phyloP scores from a whole-genome alignment of 1,140 invertebrate species.

The Zaprionus ghesquierei region DNA sequence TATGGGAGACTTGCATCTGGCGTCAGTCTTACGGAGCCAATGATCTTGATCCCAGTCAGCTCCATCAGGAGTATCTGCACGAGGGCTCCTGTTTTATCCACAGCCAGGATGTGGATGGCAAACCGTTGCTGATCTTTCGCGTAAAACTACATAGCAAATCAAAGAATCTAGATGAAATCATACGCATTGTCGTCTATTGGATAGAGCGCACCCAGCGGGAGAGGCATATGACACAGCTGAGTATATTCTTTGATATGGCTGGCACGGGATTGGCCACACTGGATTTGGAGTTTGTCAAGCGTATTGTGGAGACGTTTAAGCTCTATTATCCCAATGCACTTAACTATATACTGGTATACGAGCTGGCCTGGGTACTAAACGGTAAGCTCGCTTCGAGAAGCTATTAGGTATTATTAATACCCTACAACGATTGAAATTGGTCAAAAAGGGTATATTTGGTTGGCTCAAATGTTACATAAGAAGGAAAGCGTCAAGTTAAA shows the following conservation, averaged over 20 bases:
- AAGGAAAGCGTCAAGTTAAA: too few species aligned
- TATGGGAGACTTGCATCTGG: slow-evolving; percentile 93
- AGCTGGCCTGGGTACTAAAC: slow-evolving; percentile 97
- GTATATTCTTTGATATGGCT: slow-evolving; percentile 95
- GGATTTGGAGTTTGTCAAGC: slow-evolving; percentile 94
- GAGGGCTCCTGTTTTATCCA: slow-evolving; percentile 90
- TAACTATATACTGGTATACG: slow-evolving; percentile 95
- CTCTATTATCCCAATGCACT: slow-evolving; percentile 94
- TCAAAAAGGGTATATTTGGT: too few species aligned
- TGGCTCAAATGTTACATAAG: too few species aligned
- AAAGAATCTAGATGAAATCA: slow-evolving; percentile 89
- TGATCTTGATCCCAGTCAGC: slow-evolving; percentile 87
- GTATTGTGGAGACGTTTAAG: slow-evolving; percentile 94
- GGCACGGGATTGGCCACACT: slow-evolving; percentile 92
- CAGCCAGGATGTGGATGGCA: slow-evolving; percentile 92
- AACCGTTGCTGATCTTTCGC: slow-evolving; percentile 89
- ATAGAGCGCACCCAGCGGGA: slow-evolving; percentile 92
- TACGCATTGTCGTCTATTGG: slow-evolving; percentile 93
- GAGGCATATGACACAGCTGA: slow-evolving; percentile 90
- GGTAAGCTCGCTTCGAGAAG: slow-evolving; percentile 84
- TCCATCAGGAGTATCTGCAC: slow-evolving; percentile 89
- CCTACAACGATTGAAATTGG: too few species aligned
- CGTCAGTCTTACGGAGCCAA: slow-evolving; percentile 91
- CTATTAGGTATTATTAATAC: too few species aligned
- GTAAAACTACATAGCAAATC: slow-evolving; percentile 90